Conservation (phyloP, 2,113 vertebrate genomes). For the Leiothrix lutea region DNA sequence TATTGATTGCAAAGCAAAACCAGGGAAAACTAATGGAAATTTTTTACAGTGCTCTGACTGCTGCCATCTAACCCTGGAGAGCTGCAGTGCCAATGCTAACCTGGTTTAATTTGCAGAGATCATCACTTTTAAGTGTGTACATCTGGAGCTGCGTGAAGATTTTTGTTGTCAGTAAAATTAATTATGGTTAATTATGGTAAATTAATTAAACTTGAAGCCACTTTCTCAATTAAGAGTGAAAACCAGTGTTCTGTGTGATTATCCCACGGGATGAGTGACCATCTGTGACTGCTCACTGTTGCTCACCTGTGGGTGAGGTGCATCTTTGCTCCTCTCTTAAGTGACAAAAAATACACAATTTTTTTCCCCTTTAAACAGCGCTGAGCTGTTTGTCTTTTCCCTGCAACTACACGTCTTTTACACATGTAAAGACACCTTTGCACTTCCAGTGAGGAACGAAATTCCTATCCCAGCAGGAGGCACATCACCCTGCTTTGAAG, state of each 20-base stretch:
- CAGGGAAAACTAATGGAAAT: background rate
- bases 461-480: background rate
- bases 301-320: background rate
- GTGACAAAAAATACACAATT: background rate
- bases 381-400: background rate
- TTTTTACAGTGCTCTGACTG: background rate
- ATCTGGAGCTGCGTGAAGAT: background rate
- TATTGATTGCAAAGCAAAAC: constrained; percentile 58
- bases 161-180: background rate
- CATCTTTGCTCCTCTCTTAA: background rate
- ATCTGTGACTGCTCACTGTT: background rate
- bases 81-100: background rate
- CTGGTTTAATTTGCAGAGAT: background rate
- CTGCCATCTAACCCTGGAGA: background rate
- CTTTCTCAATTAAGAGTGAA: background rate
- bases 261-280: background rate
- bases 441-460: background rate
- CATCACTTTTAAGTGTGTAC: background rate
- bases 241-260: background rate
- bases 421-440: background rate
- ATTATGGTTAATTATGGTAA: no score
- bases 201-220: background rate
- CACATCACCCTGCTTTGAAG: background rate
- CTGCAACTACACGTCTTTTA: background rate
- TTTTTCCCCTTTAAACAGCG: background rate